Conservation (phyloP, 2,888 invertebrate genomes). For the Agrotis segetum region DNA sequence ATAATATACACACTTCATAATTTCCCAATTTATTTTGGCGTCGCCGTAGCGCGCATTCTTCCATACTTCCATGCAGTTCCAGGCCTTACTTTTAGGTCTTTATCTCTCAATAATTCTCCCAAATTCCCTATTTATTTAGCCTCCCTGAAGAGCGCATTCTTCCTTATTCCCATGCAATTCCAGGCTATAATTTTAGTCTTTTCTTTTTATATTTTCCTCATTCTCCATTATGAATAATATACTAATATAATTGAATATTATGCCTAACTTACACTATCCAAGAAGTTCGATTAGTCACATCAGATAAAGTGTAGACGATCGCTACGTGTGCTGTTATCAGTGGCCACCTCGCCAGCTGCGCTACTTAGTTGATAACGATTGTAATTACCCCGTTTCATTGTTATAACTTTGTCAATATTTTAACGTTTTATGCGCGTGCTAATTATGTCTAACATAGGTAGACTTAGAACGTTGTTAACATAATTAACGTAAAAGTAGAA, state of each 20-base stretch:
- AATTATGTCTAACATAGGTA: background rate
- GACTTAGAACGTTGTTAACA: background rate
- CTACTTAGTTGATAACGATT: conserved; percentile 32
- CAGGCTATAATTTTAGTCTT: too few relatives aligned
- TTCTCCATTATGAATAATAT: too few relatives aligned
- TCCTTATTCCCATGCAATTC: too few relatives aligned
- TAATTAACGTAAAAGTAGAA: background rate
- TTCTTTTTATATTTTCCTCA: too few relatives aligned
- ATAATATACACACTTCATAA: too few relatives aligned
- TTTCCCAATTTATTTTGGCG: too few relatives aligned
- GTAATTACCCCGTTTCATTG: conserved; percentile 37
- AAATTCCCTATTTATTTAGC: too few relatives aligned
- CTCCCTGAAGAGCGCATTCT: too few relatives aligned
- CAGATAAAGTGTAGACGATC: conserved; percentile 10
- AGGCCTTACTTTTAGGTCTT: too few relatives aligned
- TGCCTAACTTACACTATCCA: background rate
- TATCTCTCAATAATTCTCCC: too few relatives aligned
- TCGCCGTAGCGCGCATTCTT: too few relatives aligned
- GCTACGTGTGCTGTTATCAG: conserved; percentile 32
- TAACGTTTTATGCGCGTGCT: background rate
- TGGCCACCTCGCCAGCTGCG: conserved; percentile 32
- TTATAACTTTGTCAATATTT: conserved; percentile 6
- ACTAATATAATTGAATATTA: background rate
- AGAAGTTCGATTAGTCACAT: conserved; percentile 29
- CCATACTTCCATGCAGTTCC: too few relatives aligned